phyloP scores from a whole-genome alignment of 2,797 vertebrate genomes.

The Brachyrhaphis roseni region DNA sequence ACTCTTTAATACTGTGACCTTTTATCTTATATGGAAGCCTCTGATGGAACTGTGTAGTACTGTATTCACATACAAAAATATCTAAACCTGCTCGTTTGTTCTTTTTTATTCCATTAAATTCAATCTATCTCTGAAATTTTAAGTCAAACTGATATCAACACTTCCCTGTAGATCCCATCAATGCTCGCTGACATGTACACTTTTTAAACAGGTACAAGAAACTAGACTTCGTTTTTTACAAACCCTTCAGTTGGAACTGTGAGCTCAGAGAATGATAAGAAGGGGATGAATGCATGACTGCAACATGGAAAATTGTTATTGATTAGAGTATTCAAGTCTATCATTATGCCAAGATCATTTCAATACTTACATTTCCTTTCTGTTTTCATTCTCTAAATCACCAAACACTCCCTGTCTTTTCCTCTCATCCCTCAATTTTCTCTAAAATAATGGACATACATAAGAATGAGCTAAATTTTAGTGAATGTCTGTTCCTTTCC shows the following conservation, averaged over 20 bases:
- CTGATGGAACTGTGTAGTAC: conserved; percentile 18
- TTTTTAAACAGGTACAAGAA: conserved; percentile 6
- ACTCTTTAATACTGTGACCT: conserved; percentile 54
- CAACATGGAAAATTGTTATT: conserved; percentile 28
- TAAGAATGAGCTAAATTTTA: conserved; percentile 36
- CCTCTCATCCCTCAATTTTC: conserved; percentile 34
- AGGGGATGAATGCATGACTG: conserved; percentile 14
- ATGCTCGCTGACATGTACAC: neutral
- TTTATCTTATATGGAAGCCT: conserved; percentile 43
- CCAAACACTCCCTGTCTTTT: conserved; percentile 19
- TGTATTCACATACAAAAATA: neutral
- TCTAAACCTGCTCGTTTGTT: conserved; percentile 2
- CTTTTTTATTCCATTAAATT: conserved; percentile 12
- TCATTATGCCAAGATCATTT: conserved; percentile 16
- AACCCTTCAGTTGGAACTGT: neutral
- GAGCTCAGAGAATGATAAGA: conserved; percentile 10
- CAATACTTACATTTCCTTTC: neutral
- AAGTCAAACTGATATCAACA: neutral
- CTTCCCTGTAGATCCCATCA: neutral
- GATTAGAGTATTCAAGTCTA: conserved; percentile 33
- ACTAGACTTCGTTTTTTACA: neutral
- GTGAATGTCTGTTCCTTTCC: conserved; percentile 48
- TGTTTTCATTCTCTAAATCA: conserved; percentile 18
- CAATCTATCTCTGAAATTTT: conserved; percentile 2
- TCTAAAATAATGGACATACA: conserved; percentile 28